Percentiles rank a stretch among this genome's conserved stretches.
Conservation (phyloP, 1,140 invertebrate genomes). For the Musca vetustissima region DNA sequence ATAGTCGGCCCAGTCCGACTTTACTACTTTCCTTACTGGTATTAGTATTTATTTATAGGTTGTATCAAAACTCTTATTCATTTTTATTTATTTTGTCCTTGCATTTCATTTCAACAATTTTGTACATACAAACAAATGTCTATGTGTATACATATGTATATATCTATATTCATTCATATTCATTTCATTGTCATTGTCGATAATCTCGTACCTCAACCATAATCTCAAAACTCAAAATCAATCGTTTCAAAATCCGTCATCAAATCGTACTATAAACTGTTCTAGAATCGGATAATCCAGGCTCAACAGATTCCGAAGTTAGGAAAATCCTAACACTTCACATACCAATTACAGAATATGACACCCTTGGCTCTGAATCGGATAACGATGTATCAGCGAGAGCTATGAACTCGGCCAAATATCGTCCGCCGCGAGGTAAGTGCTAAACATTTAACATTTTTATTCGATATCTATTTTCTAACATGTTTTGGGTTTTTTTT, state of each 20-base stretch:
- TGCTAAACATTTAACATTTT: background rate
- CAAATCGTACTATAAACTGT: constrained; percentile 58
- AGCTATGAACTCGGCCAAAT: constrained; percentile 63
- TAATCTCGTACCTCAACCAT: constrained; percentile 34
- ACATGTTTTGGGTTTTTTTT: background rate
- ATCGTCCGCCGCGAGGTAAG: constrained; percentile 60
- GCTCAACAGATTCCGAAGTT: constrained; percentile 82
- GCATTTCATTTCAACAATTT: no score
- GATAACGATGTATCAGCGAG: constrained; percentile 66
- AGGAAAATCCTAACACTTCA: constrained; percentile 86
- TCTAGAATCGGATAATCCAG: constrained; percentile 83
- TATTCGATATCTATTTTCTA: background rate
- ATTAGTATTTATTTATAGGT: no score
- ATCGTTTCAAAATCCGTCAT: constrained; percentile 46
- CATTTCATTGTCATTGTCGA: constrained; percentile 25
- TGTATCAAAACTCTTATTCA: no score
- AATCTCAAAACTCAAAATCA: constrained; percentile 26
- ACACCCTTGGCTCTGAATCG: constrained; percentile 74
- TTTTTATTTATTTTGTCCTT: no score
- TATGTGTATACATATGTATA: no score
- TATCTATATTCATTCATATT: background rate
- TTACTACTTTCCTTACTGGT: no score
- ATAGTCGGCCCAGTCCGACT: no score
- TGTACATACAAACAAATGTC: background rate
- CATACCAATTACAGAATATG: constrained; percentile 86